Percentiles rank a stretch among this genome's conserved stretches.
phyloP scores from a whole-genome alignment of 2,797 vertebrate species.

The Xerus rutilus region DNA sequence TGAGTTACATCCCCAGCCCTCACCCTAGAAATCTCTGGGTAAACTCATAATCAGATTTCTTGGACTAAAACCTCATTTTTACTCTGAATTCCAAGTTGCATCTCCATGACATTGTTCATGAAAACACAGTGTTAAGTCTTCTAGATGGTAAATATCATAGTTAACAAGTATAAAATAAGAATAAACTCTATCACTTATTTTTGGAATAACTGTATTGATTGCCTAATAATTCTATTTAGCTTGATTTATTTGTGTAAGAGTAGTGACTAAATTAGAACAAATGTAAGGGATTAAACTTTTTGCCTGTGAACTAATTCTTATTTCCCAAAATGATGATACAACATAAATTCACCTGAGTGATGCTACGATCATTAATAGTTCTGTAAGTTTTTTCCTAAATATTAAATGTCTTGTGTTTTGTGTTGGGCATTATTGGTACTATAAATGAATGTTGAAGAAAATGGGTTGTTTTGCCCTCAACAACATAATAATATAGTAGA shows the following conservation, averaged over 20 bases:
- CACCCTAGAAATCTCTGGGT: conserved; percentile 35
- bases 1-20: background rate
- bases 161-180: conserved; percentile 34
- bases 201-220: conserved; percentile 53
- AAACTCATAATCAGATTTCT: conserved; percentile 38
- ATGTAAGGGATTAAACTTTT: background rate
- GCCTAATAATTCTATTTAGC: conserved; percentile 33
- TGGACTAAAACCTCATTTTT: conserved; percentile 31
- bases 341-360: background rate
- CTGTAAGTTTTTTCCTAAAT: background rate
- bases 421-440: background rate
- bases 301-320: background rate
- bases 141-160: conserved; percentile 12
- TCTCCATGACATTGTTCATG: background rate
- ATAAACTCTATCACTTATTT: conserved; percentile 31
- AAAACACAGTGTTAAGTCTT: conserved; percentile 14
- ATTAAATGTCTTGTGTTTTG: background rate
- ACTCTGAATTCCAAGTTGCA: conserved; percentile 15
- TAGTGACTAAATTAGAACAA: conserved; percentile 32
- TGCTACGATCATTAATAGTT: background rate
- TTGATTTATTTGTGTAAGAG: conserved; percentile 49
- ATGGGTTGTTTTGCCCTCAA: background rate
- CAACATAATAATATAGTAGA: background rate
- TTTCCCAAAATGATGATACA: conserved; percentile 13
- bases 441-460: background rate